Conservation (phyloP, 2,888 invertebrate species). For the Clistopyga incitator region DNA sequence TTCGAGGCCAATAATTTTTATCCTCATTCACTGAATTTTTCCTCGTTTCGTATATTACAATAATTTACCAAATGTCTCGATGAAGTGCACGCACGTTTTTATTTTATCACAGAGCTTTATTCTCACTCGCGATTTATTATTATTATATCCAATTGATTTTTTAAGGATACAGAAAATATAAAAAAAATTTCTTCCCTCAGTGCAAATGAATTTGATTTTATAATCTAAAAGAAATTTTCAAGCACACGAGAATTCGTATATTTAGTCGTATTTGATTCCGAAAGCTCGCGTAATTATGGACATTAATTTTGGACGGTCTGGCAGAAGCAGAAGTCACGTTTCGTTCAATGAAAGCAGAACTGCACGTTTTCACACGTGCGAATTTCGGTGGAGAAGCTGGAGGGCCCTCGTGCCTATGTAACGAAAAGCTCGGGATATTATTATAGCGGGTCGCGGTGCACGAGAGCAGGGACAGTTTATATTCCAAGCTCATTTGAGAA, state of each 20-base stretch:
- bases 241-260: neutral
- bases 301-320: constrained; percentile 48
- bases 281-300: constrained; percentile 31
- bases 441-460: constrained; percentile 65
- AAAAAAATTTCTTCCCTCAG: no score
- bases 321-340: constrained; percentile 36
- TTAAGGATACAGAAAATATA: no score
- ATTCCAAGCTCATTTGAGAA: constrained; percentile 80
- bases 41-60: neutral
- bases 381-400: constrained; percentile 75
- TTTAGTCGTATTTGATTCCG: constrained; percentile 47
- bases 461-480: constrained; percentile 78
- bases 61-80: neutral
- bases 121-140: neutral
- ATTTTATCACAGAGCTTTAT: neutral
- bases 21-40: constrained; percentile 20
- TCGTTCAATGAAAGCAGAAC: constrained; percentile 40
- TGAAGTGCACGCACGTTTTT: neutral
- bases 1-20: constrained; percentile 51
- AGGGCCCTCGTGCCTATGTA: constrained; percentile 66
- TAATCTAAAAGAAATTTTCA: no score
- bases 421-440: constrained; percentile 77
- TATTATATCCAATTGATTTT: no score
- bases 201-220: no score
- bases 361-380: constrained; percentile 59